phyloP scores from a whole-genome alignment of 2,888 invertebrate species.

The Ceraclea dissimilis region DNA sequence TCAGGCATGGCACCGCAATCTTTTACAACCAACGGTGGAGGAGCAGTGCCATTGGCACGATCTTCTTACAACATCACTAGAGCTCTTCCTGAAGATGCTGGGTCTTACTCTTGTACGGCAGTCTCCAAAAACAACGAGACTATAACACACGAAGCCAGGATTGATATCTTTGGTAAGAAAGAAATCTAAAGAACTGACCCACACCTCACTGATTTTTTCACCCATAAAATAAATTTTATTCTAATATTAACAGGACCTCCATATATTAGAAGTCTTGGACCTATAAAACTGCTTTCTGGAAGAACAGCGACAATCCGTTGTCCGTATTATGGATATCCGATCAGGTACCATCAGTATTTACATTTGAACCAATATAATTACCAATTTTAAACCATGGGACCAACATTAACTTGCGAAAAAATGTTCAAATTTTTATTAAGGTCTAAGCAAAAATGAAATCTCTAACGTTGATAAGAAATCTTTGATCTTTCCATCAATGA shows the following conservation, averaged over 20 bases:
- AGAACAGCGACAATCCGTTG: constrained; percentile 68
- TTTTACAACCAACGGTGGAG: not conserved
- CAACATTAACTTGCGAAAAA: too few relatives aligned
- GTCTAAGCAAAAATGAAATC: too few relatives aligned
- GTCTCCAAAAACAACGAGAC: constrained; percentile 29
- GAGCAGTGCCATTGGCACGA: constrained; percentile 2
- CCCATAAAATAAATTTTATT: not conserved
- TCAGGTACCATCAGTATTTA: too few relatives aligned
- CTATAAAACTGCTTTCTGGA: constrained; percentile 72
- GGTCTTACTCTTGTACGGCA: constrained; percentile 53
- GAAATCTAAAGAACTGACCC: too few relatives aligned
- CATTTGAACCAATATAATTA: not conserved
- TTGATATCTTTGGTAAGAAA: constrained; percentile 48
- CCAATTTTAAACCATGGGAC: too few relatives aligned
- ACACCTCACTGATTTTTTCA: not conserved
- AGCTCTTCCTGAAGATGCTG: constrained; percentile 54
- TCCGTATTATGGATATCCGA: constrained; percentile 83
- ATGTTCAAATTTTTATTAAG: too few relatives aligned
- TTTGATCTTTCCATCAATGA: not conserved
- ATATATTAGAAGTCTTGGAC: constrained; percentile 64
- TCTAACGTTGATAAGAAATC: not conserved
- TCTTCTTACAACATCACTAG: constrained; percentile 45
- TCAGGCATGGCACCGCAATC: not conserved
- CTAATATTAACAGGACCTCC: constrained; percentile 55
- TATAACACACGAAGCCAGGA: constrained; percentile 32